Conservation (phyloP, 2,888 invertebrate species). For the Pollenia griseotomentosa region DNA sequence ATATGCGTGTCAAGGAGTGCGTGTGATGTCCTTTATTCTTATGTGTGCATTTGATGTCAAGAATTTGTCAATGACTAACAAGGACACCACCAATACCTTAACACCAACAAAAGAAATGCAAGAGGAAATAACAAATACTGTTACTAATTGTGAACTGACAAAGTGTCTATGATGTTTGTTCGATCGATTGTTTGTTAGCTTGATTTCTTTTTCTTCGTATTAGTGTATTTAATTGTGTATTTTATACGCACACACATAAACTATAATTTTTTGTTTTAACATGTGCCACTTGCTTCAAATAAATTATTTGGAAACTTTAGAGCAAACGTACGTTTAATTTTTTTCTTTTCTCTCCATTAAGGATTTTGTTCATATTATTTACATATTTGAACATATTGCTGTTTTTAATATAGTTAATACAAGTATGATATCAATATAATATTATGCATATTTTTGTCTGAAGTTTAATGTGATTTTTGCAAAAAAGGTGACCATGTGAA, state of each 20-base stretch:
- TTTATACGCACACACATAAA: background rate
- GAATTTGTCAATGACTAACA: slow-evolving; percentile 44
- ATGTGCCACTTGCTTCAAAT: slow-evolving; percentile 12
- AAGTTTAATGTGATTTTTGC: background rate
- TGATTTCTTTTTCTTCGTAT: background rate
- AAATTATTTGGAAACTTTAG: background rate
- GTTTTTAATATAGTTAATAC: slow-evolving; percentile 11
- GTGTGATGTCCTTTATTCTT: background rate
- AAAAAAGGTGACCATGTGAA: background rate
- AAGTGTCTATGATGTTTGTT: slow-evolving; percentile 58
- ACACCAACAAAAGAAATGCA: background rate
- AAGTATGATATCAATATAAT: slow-evolving; percentile 21
- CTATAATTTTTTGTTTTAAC: slow-evolving; percentile 25
- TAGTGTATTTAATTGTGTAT: background rate
- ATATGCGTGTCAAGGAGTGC: slow-evolving; percentile 6
- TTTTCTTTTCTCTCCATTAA: background rate
- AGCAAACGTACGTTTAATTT: background rate
- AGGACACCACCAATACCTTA: background rate
- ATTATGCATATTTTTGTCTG: slow-evolving; percentile 5
- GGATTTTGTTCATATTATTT: background rate
- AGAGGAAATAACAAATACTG: slow-evolving; percentile 4
- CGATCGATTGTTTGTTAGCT: slow-evolving; percentile 12
- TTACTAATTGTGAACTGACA: slow-evolving; percentile 39
- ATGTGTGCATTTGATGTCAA: slow-evolving; percentile 32
- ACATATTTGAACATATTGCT: slow-evolving; percentile 11